These are phyloP conservation scores for Xiphophorus couchianus DNA, from an alignment of 2,113 vertebrate genomes.

Conservation along the genomic window DNA sequence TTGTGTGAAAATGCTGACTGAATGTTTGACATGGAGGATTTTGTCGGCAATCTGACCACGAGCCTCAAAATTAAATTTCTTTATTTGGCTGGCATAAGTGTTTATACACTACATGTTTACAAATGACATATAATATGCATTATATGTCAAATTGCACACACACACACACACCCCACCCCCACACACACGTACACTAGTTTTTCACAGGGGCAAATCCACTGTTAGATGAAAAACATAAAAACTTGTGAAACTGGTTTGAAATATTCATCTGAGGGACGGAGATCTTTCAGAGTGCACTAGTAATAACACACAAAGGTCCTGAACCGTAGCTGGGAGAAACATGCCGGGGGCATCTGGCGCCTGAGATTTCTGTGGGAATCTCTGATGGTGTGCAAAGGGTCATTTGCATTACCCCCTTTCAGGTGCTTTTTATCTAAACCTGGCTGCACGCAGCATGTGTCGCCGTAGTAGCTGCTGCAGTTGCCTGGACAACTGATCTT, in stretches of 20 bases:
- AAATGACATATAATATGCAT: neutral
- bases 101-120: neutral
- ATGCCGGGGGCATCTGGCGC: slow-evolving; percentile 41
- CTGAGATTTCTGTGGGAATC: slow-evolving; percentile 42
- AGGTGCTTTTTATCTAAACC: slow-evolving; percentile 63
- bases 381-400: slow-evolving; percentile 33
- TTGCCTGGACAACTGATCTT: slow-evolving; percentile 72
- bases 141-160: no score
- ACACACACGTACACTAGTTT: no score
- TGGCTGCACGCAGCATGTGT: slow-evolving; percentile 40
- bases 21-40: slow-evolving; percentile 3
- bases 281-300: slow-evolving; percentile 11
- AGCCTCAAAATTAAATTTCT: neutral
- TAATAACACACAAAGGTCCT: slow-evolving; percentile 45
- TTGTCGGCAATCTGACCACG: neutral
- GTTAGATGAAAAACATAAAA: slow-evolving; percentile 11
- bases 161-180: no score
- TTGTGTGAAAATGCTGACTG: slow-evolving; percentile 1
- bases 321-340: slow-evolving; percentile 28
- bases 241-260: slow-evolving; percentile 13
- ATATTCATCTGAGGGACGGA: slow-evolving; percentile 40
- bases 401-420: slow-evolving; percentile 62
- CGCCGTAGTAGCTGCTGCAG: slow-evolving; percentile 46
- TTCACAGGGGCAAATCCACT: neutral
- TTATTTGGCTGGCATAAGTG: neutral